Base-by-base conservation (phyloP, 2,888 invertebrate genomes). In the Entomobrya proxima region DNA sequence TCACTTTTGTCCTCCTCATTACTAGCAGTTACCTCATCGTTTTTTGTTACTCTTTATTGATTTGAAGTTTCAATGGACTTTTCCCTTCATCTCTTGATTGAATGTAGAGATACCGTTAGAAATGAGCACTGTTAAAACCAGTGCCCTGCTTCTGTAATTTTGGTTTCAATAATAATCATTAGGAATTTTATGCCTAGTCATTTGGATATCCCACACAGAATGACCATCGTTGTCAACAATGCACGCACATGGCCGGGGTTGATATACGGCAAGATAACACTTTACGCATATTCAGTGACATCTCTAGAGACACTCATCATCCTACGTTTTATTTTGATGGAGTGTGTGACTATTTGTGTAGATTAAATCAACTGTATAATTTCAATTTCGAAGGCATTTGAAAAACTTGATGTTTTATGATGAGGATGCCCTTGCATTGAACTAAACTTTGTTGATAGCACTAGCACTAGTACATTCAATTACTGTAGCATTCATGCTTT, bases 351-450 rank as follows among this genome's bases (percentile, higher is more conserved):
- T 61, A 32, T 30, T 32, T 61, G 40, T 40, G 40, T 37, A 24
- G 67, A 69, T 69, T 30, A 61, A 61, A 27, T 61, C 61, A 61
- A 61, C 61, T 61, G 13, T 61, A 61, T 30, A 61, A 61, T 61
- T 61, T 40, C 40, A 40, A 7, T 32, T 61, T 61, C 61, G 32
- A 27, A 55, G 24, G 55, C 30, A 27, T 27, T 1, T 52, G 52
- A 2, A 52, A 21, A 18, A n/a, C 7, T 21, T 47, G 47, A 11
- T 15, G 47, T 47, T n/a, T 21, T 5, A 6, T 52, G 58, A 27
- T 24, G 58, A 27, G 9, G 30, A 61, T 67, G 64, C 64, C 64
- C 64, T 67, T 67, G 64, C 24, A 15, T 67, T 15, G 27, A 67
- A 61, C 7, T 61, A 18, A n/a, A 61, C 27, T 61, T 6, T 61